Base-by-base conservation (phyloP, 2,888 invertebrate species). In the Ferdinandea cuprea region DNA sequence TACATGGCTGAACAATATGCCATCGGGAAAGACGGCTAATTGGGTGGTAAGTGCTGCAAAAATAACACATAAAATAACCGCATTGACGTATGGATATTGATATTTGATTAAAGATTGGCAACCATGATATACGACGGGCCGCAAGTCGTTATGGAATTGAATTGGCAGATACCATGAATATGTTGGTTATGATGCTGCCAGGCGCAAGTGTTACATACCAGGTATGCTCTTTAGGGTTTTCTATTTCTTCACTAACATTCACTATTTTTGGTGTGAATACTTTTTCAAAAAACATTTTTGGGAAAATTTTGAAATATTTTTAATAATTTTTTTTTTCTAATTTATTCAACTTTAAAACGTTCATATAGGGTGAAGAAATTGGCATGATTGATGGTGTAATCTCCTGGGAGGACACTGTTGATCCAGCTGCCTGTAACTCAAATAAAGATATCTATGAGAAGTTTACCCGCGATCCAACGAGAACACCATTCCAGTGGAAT, bases 81-180 rank as follows among this genome's bases (percentile, higher is more conserved):
- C n/a, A n/a, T n/a, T 93, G 91, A 93, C 94, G 86, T 11, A 25
- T 44, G 19, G 1, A 44, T 5, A 44, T 4, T 25, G 25, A 30
- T 7, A 8, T 58, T 40, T 0, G n/a, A n/a, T n/a, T n/a, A n/a
- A 25, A 94, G 94, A 92, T 93, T 46, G 94, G 94, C 8, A 95
- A 94, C 88, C 94, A 94, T 86, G 94, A 95, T 89, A 92, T 93
- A 78, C 91, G 92, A 74, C 91, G 95, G 78, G 92, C 93, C 88
- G 93, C 93, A 0, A 91, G 92, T 0, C 92, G 95, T 9, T 93
- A 93, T 87, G 94, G 94, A 0, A 88, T 88, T 0, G 92, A 93
- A 52, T 91, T 94, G 85, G 93, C 94, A 0, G 96, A 97, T 88
- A 94, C 94, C n/a, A 92, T 96, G 87, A 95, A 96, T 87, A 96